Conservation (phyloP, 2,888 invertebrate species). For the Linnaemya vulpina region DNA sequence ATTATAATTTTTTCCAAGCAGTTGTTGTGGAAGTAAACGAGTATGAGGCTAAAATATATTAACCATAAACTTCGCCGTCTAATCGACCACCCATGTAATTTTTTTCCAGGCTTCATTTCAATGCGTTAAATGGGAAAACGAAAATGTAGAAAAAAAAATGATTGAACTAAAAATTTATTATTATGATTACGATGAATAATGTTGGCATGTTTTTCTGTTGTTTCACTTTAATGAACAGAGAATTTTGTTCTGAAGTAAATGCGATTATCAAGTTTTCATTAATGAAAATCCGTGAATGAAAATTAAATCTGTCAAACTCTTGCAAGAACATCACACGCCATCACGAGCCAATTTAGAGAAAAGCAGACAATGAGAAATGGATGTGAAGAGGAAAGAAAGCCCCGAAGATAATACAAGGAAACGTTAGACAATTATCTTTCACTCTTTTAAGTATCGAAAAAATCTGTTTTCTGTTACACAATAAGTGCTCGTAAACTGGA, state of each 20-base stretch:
- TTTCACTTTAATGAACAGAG: slow-evolving; percentile 26
- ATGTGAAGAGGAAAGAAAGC: neutral
- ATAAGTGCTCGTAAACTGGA: slow-evolving; percentile 15
- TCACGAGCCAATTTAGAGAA: neutral
- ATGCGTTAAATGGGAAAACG: slow-evolving; percentile 41
- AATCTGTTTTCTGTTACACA: slow-evolving; percentile 61
- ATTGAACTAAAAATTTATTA: slow-evolving; percentile 59
- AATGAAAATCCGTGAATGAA: slow-evolving; percentile 53
- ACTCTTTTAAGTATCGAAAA: slow-evolving; percentile 63
- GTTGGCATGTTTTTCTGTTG: neutral
- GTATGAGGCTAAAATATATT: neutral
- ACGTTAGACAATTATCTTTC: slow-evolving; percentile 66
- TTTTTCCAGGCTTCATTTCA: slow-evolving; percentile 36
- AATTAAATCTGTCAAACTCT: slow-evolving; percentile 30
- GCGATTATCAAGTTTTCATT: slow-evolving; percentile 51
- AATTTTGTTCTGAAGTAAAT: slow-evolving; percentile 21
- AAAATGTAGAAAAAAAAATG: slow-evolving; percentile 42
- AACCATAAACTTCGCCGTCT: slow-evolving; percentile 8
- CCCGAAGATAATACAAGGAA: slow-evolving; percentile 25
- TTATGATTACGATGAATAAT: slow-evolving; percentile 52
- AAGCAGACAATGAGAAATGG: neutral
- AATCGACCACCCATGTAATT: slow-evolving; percentile 66
- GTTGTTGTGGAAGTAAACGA: neutral
- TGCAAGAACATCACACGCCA: slow-evolving; percentile 12
- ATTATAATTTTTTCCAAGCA: slow-evolving; percentile 19